These are phyloP conservation scores for Oxyscelio sp. DNA, from an alignment of 2,888 invertebrate species.

Conservation along the genomic window DNA sequence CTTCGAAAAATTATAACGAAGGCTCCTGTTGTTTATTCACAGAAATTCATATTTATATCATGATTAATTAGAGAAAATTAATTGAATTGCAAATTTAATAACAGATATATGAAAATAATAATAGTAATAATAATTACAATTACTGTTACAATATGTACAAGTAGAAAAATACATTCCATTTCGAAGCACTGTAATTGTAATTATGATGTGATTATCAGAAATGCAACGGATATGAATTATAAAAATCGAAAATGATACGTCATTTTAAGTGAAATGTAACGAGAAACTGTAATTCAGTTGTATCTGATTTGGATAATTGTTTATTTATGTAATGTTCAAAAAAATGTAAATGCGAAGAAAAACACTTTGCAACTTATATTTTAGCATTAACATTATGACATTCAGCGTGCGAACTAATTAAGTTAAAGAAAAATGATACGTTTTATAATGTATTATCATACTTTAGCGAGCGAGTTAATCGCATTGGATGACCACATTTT, in stretches of 20 bases:
- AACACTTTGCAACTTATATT: background rate
- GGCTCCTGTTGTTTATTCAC: background rate
- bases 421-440: background rate
- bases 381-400: constrained; percentile 7
- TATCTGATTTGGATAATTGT: constrained; percentile 10
- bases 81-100: constrained; percentile 9
- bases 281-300: too few species aligned
- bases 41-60: constrained; percentile 2
- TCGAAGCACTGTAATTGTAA: too few species aligned
- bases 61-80: constrained; percentile 17
- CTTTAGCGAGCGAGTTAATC: background rate
- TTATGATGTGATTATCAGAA: too few species aligned
- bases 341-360: background rate
- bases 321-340: background rate
- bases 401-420: constrained; percentile 15
- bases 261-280: too few species aligned
- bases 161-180: too few species aligned
- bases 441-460: background rate
- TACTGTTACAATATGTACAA: too few species aligned
- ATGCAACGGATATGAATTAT: too few species aligned
- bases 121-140: too few species aligned
- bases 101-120: too few species aligned
- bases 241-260: too few species aligned
- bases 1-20: too few species aligned
- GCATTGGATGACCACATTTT: constrained; percentile 20